A percentile compares a stretch with the other conserved stretches of the same genome.
These are phyloP conservation scores for Lasioglossum morio DNA, from an alignment of 2,888 invertebrate genomes.

Conservation along the genomic window DNA sequence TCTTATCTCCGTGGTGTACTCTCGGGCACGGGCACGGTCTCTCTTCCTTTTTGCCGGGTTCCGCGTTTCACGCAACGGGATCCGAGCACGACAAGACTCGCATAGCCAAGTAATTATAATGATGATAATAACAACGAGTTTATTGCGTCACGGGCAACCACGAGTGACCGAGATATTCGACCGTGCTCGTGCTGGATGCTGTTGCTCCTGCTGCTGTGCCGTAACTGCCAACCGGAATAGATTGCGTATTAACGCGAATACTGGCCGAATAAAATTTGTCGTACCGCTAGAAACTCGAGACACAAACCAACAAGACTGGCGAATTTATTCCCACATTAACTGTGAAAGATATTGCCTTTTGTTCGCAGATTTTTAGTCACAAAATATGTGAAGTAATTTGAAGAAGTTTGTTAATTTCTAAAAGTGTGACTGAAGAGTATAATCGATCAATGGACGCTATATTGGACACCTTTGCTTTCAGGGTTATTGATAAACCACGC, in stretches of 20 bases:
- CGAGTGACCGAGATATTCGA: slow-evolving; percentile 6
- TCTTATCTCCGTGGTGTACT: slow-evolving; percentile 41
- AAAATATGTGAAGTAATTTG: not conserved
- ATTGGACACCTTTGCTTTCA: not conserved
- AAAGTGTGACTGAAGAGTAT: not conserved
- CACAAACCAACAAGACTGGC: not conserved
- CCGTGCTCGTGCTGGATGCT: not conserved
- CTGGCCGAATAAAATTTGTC: not conserved
- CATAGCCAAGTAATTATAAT: slow-evolving; percentile 7
- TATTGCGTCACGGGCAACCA: slow-evolving; percentile 2
- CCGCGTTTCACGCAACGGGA: slow-evolving; percentile 64
- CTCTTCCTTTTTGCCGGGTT: slow-evolving; percentile 54
- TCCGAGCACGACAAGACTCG: slow-evolving; percentile 49
- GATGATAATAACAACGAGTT: slow-evolving; percentile 18
- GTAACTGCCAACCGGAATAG: not conserved
- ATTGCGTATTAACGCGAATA: not conserved
- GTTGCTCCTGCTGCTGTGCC: not conserved
- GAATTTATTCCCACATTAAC: not conserved
- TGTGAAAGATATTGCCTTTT: not conserved
- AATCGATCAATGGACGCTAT: no score
- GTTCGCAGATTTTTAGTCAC: no score
- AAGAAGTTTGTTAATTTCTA: not conserved
- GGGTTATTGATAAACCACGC: not conserved
- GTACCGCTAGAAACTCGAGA: not conserved
- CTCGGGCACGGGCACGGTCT: not conserved